Conservation (phyloP, 2,113 vertebrate genomes). For the Martes martes region DNA sequence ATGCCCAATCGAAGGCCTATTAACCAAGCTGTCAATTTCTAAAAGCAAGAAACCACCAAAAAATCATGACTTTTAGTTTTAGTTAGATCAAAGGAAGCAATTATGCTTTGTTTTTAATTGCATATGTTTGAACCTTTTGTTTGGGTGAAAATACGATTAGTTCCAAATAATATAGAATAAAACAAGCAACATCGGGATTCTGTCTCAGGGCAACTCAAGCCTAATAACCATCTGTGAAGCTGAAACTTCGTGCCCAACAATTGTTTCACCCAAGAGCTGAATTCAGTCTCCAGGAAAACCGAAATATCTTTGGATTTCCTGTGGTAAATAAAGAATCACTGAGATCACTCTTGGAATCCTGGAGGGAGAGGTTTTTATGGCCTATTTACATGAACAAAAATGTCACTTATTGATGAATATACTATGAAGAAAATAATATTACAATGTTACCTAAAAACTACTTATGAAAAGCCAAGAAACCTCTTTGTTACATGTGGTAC, state of each 20-base stretch:
- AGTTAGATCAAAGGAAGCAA: not conserved
- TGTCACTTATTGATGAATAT: not conserved
- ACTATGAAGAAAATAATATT: not conserved
- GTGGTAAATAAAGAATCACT: not conserved
- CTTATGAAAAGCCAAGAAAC: not conserved
- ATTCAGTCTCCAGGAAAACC: not conserved
- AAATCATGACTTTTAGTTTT: not conserved
- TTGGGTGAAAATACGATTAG: not conserved
- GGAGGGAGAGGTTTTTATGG: not conserved
- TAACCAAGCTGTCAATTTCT: not conserved
- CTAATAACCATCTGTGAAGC: not conserved
- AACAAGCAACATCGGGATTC: not conserved
- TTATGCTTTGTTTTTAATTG: constrained; percentile 10
- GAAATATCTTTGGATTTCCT: not conserved
- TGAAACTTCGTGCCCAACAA: not conserved
- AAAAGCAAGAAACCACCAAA: not conserved
- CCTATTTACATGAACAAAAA: not conserved
- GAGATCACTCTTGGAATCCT: not conserved
- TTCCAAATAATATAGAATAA: not conserved
- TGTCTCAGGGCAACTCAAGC: not conserved
- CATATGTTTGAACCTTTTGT: not conserved
- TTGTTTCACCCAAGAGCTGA: not conserved
- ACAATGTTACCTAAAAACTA: not conserved
- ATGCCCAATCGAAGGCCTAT: not conserved
- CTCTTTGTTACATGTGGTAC: not conserved